Percentiles rank a stretch among this genome's conserved stretches.
These are phyloP conservation scores for Panopea generosa DNA, from an alignment of 2,888 invertebrate genomes.

Conservation along the genomic window DNA sequence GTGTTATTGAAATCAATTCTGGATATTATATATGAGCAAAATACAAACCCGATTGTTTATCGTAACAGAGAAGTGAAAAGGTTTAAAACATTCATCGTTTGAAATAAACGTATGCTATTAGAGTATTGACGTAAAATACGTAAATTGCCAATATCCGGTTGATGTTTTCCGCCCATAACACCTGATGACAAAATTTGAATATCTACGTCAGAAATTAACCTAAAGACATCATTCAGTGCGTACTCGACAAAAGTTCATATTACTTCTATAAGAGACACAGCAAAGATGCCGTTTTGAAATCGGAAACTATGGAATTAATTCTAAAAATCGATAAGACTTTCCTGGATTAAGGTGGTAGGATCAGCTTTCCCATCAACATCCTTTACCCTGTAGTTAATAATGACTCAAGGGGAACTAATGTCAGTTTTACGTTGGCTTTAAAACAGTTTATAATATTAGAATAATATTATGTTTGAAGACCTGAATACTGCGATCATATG, in stretches of 20 bases:
- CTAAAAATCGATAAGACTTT: constrained; percentile 48
- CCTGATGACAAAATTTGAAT: constrained; percentile 2
- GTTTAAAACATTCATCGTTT: too few species aligned
- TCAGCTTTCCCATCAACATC: constrained; percentile 23
- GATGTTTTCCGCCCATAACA: background rate
- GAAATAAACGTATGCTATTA: too few species aligned
- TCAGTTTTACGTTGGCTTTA: constrained; percentile 12
- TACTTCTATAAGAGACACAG: constrained; percentile 18
- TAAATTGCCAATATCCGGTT: too few species aligned
- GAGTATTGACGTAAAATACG: too few species aligned
- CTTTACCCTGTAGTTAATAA: constrained; percentile 6
- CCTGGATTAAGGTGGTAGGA: constrained; percentile 34
- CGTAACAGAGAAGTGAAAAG: too few species aligned
- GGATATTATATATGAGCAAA: too few species aligned
- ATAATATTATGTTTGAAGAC: constrained; percentile 17
- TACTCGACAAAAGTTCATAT: constrained; percentile 13
- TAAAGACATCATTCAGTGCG: background rate
- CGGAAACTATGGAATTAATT: constrained; percentile 47
- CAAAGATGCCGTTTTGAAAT: constrained; percentile 35
- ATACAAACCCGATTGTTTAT: too few species aligned
- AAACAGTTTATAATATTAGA: too few species aligned
- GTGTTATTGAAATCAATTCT: too few species aligned
- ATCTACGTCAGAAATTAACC: background rate
- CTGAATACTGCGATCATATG: constrained; percentile 4
- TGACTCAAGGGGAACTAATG: constrained; percentile 1